Base-by-base conservation (phyloP, 2,113 vertebrate genomes). In the Prolemur simus region DNA sequence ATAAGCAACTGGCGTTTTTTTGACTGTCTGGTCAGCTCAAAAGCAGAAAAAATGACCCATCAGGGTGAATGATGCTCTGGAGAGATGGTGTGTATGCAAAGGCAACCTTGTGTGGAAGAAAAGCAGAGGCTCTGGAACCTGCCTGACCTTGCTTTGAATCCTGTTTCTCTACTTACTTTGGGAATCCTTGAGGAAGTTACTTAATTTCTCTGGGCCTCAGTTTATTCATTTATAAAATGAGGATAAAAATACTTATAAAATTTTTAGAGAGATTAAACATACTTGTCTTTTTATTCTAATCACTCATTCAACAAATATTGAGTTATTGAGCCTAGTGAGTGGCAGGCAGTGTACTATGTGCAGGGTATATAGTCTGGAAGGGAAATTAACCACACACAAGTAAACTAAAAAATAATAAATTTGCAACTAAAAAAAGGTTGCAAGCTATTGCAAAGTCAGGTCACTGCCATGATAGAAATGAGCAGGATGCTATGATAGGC, bases 1-100 rank as follows among this genome's bases (percentile, higher is more conserved):
- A 84, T 76, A 96, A 95, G 60, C 34, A 96, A 91, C 20, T 66
- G 15, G n/a, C 32, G 11, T 84, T 69, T n/a, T 94, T 81, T 63
- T 63, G 20, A 66, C 52, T 63, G n/a, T 68, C 63, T 91, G 58
- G 39, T 82, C 15, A 93, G 60, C 69, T 77, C 18, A 37, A 91
- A 96, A 91, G 49, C 18, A 84, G 25, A 85, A 74, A 87, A 83
- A 73, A 64, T 76, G 90, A 64, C n/a, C 10, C 82, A 64, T 0
- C 45, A 39, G 13, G n/a, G 5, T 81, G 56, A 54, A 8, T 6
- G 18, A 68, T 63, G 17, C 7, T 8, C 7, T 84, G 49, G 42
- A 85, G 9, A 69, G 17, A 12, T 15, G 37, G 21, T 20, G 8
- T n/a, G 4, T 69, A 11, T 20, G 8, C 39, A 13, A 32, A 69